Evolutionary conservation across 2,888 invertebrate species (phyloP).

Genomic region (Megamerina dolium): DNA sequence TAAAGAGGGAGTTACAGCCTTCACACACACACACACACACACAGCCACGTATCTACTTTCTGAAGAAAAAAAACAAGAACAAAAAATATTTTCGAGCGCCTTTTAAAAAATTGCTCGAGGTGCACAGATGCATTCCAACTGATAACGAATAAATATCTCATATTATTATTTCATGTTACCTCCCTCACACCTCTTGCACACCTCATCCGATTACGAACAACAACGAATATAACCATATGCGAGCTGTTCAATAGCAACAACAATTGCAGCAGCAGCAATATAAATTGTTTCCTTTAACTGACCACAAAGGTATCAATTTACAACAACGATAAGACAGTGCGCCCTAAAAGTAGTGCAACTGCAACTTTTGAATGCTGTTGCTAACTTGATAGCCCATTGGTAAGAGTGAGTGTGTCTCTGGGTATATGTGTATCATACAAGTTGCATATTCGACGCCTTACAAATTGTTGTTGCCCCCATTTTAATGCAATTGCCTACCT

Average conservation of each 20-base stretch:
- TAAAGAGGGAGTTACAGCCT: no score
- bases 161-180: constrained; percentile 6
- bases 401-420: constrained; percentile 6
- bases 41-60: background rate
- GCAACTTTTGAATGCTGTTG: constrained; percentile 14
- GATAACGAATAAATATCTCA: constrained; percentile 35
- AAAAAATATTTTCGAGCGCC: constrained; percentile 23
- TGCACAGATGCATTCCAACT: constrained; percentile 48
- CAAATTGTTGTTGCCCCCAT: constrained; percentile 16
- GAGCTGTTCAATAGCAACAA: constrained; percentile 5
- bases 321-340: constrained; percentile 20
- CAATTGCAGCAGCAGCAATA: constrained; percentile 8
- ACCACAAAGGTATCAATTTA: constrained; percentile 12
- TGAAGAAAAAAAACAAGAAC: constrained; percentile 8
- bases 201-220: background rate
- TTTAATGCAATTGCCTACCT: background rate
- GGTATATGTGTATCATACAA: constrained; percentile 11
- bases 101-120: constrained; percentile 38
- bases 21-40: no score
- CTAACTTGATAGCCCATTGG: background rate
- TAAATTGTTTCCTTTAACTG: no score
- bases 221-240: constrained; percentile 6
- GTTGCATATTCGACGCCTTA: constrained; percentile 22
- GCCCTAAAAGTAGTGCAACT: constrained; percentile 45
- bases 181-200: background rate